phyloP scores from a whole-genome alignment of 2,113 vertebrate genomes.

The Melospiza georgiana region DNA sequence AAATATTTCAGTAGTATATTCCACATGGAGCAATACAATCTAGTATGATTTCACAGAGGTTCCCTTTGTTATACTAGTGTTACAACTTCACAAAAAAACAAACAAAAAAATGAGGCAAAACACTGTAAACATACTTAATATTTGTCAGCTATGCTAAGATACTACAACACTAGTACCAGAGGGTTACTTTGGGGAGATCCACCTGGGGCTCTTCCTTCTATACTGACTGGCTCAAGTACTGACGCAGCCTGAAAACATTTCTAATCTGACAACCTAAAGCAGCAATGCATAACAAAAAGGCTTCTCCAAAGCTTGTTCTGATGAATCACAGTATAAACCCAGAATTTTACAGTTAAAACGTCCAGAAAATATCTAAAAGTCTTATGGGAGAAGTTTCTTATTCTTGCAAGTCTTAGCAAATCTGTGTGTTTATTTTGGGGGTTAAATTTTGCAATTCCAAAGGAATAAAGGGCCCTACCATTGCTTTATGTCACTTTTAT shows the following conservation, averaged over 20 bases:
- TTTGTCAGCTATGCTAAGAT: not conserved
- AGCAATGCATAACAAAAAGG: not conserved
- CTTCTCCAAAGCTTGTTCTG: not conserved
- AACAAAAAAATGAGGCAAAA: not conserved
- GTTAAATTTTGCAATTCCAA: not conserved
- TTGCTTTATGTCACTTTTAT: not conserved
- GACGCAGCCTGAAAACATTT: not conserved
- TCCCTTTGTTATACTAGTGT: not conserved
- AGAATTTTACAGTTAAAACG: not conserved
- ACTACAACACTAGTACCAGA: not conserved
- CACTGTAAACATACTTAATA: not conserved
- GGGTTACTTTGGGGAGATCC: not conserved
- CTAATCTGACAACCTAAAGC: not conserved
- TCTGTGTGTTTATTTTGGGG: not conserved
- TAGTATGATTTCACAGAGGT: not conserved
- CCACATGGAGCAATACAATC: not conserved
- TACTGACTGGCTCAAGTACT: not conserved
- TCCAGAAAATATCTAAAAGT: not conserved
- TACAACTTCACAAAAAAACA: not conserved
- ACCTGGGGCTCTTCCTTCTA: not conserved
- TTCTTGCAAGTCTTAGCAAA: not conserved
- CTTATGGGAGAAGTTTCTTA: not conserved
- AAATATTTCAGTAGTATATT: not conserved
- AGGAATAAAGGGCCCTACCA: not conserved
- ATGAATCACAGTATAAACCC: not conserved